Conservation (phyloP, 2,888 invertebrate species). For the Sinelater perroti region DNA sequence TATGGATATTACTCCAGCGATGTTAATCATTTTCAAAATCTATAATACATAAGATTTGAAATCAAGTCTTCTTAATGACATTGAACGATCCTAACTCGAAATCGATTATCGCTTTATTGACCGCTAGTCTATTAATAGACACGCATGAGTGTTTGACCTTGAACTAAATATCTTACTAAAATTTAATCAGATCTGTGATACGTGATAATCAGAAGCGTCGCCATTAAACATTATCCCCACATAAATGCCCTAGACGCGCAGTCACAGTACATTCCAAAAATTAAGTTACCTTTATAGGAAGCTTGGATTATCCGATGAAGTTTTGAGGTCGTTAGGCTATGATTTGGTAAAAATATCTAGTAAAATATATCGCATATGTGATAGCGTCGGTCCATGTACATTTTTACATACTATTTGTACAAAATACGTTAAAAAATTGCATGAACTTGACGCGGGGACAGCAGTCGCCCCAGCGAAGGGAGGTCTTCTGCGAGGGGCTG, state of each 20-base stretch:
- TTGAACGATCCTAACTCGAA: neutral
- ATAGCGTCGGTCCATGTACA: conserved; percentile 30
- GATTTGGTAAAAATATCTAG: conserved; percentile 30
- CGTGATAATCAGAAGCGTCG: conserved; percentile 15
- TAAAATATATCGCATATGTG: conserved; percentile 40
- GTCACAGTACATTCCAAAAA: conserved; percentile 7
- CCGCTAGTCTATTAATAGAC: conserved; percentile 14
- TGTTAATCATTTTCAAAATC: conserved; percentile 80
- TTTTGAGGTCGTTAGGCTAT: conserved; percentile 30
- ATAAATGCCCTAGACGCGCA: conserved; percentile 16
- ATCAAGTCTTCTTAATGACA: neutral
- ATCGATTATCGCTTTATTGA: conserved; percentile 13
- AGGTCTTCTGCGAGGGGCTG: conserved; percentile 96
- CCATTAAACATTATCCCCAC: conserved; percentile 16
- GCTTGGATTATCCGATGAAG: conserved; percentile 11
- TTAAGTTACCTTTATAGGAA: conserved; percentile 21
- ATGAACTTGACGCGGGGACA: conserved; percentile 65
- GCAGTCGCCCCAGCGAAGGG: conserved; percentile 95
- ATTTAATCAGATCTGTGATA: conserved; percentile 10
- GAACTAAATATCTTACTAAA: conserved; percentile 13
- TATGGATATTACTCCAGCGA: conserved; percentile 93
- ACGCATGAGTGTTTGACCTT: conserved; percentile 15
- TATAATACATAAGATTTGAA: conserved; percentile 13
- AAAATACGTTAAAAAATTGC: conserved; percentile 16
- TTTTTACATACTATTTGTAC: conserved; percentile 32